A percentile compares a stretch with the other conserved stretches of the same genome.
phyloP scores from a whole-genome alignment of 2,797 vertebrate genomes.

The Echeneis naucrates region DNA sequence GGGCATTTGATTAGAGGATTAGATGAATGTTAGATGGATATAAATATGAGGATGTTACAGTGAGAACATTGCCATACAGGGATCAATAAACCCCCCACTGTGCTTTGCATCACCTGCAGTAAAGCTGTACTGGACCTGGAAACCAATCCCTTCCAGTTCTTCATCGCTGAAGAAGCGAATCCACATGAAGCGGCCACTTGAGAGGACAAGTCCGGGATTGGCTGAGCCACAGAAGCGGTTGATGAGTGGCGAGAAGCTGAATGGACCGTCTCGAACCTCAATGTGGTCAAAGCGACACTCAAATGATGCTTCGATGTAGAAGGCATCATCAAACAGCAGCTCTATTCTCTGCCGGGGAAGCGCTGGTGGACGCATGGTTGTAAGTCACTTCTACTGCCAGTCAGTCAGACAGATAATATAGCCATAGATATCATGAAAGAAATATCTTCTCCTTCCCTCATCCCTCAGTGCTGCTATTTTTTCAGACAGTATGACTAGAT shows the following conservation, averaged over 20 bases:
- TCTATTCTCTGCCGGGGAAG: conserved; percentile 95
- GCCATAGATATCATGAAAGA: neutral
- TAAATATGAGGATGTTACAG: neutral
- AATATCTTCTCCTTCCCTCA: neutral
- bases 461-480: neutral
- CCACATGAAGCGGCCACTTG: conserved; percentile 98
- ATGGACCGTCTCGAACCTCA: conserved; percentile 95
- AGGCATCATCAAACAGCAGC: conserved; percentile 89
- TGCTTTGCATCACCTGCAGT: conserved; percentile 88
- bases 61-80: neutral
- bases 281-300: conserved; percentile 97
- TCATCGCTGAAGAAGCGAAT: conserved; percentile 96
- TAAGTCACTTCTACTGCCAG: conserved; percentile 20
- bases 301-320: conserved; percentile 94
- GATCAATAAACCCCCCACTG: neutral
- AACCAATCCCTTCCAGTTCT: conserved; percentile 94
- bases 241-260: conserved; percentile 95
- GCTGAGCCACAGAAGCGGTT: conserved; percentile 92
- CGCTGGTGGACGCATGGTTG: conserved; percentile 74
- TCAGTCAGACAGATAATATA: neutral
- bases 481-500: neutral
- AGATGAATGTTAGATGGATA: too few species aligned
- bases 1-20: neutral
- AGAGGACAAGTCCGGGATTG: conserved; percentile 90
- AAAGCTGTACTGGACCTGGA: conserved; percentile 94